phyloP scores from a whole-genome alignment of 2,113 vertebrate species.

The Rhynchomys soricoides region DNA sequence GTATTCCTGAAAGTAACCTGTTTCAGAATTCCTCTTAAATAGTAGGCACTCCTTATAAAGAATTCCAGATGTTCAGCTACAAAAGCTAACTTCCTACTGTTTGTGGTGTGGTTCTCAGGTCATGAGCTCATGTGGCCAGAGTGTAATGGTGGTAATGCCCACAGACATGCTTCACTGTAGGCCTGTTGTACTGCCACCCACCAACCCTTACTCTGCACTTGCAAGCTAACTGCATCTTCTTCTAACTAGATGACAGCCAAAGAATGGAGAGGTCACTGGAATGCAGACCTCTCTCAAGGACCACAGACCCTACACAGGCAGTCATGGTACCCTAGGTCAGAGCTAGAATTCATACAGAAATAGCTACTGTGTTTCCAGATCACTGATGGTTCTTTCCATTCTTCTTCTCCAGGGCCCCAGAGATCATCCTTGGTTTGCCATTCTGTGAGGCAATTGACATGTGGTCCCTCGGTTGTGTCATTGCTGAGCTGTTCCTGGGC shows the following conservation, averaged over 20 bases:
- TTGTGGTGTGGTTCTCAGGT: background rate
- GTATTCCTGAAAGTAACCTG: background rate
- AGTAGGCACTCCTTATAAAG: background rate
- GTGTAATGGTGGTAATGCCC: rapidly evolving
- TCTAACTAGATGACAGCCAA: background rate
- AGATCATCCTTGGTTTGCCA: constrained; percentile 98
- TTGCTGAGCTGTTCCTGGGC: constrained; percentile 98
- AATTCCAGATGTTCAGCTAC: background rate
- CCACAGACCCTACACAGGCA: background rate
- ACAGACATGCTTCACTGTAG: background rate
- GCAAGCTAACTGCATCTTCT: rapidly evolving
- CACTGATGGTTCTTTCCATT: constrained; percentile 63
- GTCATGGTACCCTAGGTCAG: background rate
- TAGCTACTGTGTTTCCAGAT: background rate
- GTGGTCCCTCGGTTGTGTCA: constrained; percentile 99
- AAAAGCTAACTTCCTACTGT: background rate
- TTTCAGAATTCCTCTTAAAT: constrained; percentile 35
- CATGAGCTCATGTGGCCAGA: background rate
- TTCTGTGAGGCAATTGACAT: constrained; percentile 99
- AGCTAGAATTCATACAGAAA: background rate
- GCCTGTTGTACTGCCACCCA: background rate
- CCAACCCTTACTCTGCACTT: background rate
- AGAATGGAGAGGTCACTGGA: background rate
- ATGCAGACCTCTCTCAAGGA: background rate
- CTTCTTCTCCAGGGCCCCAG: constrained; percentile 91